Conservation (phyloP, 1,140 invertebrate species). For the Glomeris maerens region DNA sequence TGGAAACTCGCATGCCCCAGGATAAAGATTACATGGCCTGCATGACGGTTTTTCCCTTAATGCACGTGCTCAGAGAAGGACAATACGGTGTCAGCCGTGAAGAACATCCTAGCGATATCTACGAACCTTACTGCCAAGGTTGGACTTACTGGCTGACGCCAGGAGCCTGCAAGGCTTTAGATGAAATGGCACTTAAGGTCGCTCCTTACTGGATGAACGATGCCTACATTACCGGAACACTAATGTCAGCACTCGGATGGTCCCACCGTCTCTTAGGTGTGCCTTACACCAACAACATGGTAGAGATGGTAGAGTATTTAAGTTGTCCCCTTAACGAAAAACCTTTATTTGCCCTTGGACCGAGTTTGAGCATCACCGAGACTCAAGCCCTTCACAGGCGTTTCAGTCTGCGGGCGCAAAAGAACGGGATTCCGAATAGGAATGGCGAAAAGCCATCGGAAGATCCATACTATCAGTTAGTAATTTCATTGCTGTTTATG, state of each 20-base stretch:
- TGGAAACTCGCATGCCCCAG: conserved; percentile 3
- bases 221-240: neutral
- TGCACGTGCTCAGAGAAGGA: neutral
- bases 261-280: neutral
- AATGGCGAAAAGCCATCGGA: too few species aligned
- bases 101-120: neutral
- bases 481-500: too few species aligned
- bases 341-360: too few species aligned
- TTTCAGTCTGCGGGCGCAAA: too few species aligned
- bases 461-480: too few species aligned
- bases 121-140: neutral
- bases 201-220: neutral
- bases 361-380: too few species aligned
- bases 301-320: too few species aligned
- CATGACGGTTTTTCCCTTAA: neutral
- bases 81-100: neutral
- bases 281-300: too few species aligned
- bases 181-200: neutral
- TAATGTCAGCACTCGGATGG: neutral
- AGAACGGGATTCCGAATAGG: too few species aligned
- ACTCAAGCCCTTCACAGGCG: too few species aligned
- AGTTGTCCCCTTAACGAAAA: too few species aligned
- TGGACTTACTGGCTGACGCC: neutral
- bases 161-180: neutral
- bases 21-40: neutral